phyloP scores from a whole-genome alignment of 2,113 vertebrate species.

The Pelvicachromis taeniatus region DNA sequence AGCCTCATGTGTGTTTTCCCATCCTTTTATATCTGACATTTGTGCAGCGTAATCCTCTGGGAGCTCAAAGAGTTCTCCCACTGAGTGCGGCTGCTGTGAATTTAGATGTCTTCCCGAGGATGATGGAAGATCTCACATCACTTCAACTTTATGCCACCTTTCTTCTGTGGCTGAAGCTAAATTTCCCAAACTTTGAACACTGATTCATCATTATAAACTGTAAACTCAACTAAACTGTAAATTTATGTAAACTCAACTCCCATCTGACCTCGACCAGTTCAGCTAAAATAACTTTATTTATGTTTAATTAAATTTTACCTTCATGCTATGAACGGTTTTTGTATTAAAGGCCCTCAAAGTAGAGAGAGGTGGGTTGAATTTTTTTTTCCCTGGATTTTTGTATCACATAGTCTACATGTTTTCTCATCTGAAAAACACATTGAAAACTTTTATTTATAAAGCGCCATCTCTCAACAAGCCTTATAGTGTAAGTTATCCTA shows the following conservation, averaged over 20 bases:
- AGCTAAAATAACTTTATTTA: not conserved
- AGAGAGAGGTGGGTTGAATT: not conserved
- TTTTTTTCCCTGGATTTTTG: not conserved
- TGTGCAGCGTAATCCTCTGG: slow-evolving; percentile 50
- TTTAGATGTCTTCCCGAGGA: not conserved
- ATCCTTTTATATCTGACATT: slow-evolving; percentile 55
- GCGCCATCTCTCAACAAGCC: too few relatives aligned
- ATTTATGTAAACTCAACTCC: not conserved
- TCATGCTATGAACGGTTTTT: not conserved
- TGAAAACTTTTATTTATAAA: not conserved
- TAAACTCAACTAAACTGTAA: too few relatives aligned
- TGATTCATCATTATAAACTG: not conserved
- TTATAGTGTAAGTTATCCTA: not conserved
- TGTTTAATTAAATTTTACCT: not conserved
- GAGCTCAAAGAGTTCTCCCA: slow-evolving; percentile 6
- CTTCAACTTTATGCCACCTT: not conserved
- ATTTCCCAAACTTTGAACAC: not conserved
- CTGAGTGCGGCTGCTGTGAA: slow-evolving; percentile 1
- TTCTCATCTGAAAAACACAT: not conserved
- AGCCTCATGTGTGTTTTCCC: slow-evolving; percentile 49
- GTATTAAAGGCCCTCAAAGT: not conserved
- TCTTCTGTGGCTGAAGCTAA: not conserved
- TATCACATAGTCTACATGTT: not conserved
- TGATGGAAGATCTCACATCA: not conserved
- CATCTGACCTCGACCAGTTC: not conserved